A percentile compares a stretch with the other conserved stretches of the same genome.
Evolutionary conservation across 2,113 vertebrate species (phyloP).

Genomic region (Arenaria interpres): DNA sequence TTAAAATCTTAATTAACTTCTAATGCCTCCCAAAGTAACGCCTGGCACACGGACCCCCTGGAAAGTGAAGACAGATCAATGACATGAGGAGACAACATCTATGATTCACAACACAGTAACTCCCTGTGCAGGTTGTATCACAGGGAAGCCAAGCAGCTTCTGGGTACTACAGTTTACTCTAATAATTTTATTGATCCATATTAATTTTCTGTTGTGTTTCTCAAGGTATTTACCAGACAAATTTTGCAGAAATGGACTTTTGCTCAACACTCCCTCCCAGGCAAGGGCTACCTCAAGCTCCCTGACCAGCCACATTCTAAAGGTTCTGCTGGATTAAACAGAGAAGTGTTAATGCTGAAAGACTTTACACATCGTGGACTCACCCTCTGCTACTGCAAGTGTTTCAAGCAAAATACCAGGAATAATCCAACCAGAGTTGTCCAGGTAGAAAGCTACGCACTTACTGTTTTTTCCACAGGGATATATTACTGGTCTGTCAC

Average conservation of each 20-base stretch:
- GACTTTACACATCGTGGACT: not conserved
- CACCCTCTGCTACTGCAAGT: not conserved
- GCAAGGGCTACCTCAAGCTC: not conserved
- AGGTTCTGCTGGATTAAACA: not conserved
- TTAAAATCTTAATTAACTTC: not conserved
- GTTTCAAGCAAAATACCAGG: not conserved
- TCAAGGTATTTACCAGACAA: not conserved
- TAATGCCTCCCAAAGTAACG: not conserved
- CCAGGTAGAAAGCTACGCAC: not conserved
- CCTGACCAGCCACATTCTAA: not conserved
- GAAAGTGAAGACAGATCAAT: not conserved
- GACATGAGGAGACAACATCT: not conserved
- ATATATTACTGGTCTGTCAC: not conserved
- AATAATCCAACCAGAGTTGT: not conserved
- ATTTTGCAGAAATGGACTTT: not conserved
- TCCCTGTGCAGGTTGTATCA: rapidly evolving
- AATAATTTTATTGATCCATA: not conserved
- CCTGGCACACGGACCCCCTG: not conserved
- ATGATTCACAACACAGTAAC: not conserved
- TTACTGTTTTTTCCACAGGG: not conserved
- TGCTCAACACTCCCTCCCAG: not conserved
- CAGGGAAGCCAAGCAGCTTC: not conserved
- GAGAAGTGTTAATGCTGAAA: not conserved
- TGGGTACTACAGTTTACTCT: not conserved
- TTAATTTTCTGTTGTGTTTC: not conserved